Base-by-base conservation (phyloP, 2,888 invertebrate species). In the Choristoneura rosaceana region DNA sequence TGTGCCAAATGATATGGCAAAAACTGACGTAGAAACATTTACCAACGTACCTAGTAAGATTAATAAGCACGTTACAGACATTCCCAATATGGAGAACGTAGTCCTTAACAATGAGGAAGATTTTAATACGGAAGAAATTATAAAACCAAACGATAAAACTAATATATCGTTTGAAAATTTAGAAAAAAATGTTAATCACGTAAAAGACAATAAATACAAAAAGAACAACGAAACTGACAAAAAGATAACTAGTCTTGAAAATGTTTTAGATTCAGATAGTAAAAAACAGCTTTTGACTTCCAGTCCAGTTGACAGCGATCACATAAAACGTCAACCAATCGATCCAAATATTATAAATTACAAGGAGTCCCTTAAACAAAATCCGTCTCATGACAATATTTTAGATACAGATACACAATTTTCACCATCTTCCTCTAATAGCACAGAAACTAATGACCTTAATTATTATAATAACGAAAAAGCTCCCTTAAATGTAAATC, bases 401-500 rank as follows among this genome's bases (percentile, higher is more conserved):
- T 55, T 55, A 58, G 62, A 55, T 41, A 47, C 62, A 59, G 47
- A 63, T 62, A 63, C 41, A 45, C 63, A 71, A 15, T 59, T 33
- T 58, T 45, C 41, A 33, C 41, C 41, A 58, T 63, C 67, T 41
- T 71, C 71, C 17, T 25, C 33, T 14, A 43, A 67, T 7, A 71
- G 58, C 9, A 58, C 33, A 0, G 71, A 62, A 47, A 45, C 25
- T 0, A 25, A 55, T 2, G 25, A 55, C 12, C 17, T 52, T 3
- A 52, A 55, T 55, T 25, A 25, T 12, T 15, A 17, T 7, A 8
- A 52, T 15, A 52, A 52, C 9, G 15, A 52, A 52, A 52, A 52
- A 52, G 50, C 3, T 17, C 52, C 7, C 9, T 8, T 1, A 52
- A 55, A 55, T 25, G 2, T 25, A 55, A 55, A 25, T 25, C 14